phyloP scores from a whole-genome alignment of 1,140 invertebrate species.

The Eubasilissa regina region DNA sequence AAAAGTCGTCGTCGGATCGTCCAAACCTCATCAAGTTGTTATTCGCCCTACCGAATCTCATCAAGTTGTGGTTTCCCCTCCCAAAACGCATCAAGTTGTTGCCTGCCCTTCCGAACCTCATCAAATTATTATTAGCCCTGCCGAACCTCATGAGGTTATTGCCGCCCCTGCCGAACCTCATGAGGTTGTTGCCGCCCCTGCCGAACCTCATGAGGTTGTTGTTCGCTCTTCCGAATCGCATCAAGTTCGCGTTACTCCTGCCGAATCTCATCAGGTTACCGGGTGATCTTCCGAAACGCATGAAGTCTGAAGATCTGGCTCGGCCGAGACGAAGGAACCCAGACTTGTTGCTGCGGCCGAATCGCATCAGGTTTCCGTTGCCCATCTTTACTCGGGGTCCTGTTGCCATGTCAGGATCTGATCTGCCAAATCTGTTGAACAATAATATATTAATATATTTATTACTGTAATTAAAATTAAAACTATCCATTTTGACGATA shows the following conservation, averaged over 20 bases:
- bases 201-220: slow-evolving; percentile 56
- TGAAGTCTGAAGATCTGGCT: slow-evolving; percentile 47
- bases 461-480: no score
- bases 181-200: slow-evolving; percentile 47
- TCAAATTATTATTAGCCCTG: slow-evolving; percentile 37
- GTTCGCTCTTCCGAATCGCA: slow-evolving; percentile 53
- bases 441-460: neutral
- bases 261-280: slow-evolving; percentile 57
- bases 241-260: slow-evolving; percentile 49
- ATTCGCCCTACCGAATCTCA: slow-evolving; percentile 52
- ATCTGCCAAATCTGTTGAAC: slow-evolving; percentile 56
- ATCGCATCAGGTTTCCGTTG: slow-evolving; percentile 55
- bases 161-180: slow-evolving; percentile 52
- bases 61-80: slow-evolving; percentile 51
- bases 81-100: slow-evolving; percentile 58
- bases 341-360: slow-evolving; percentile 47
- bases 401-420: slow-evolving; percentile 41
- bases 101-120: slow-evolving; percentile 44
- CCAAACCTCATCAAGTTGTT: slow-evolving; percentile 55
- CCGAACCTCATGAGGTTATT: slow-evolving; percentile 59
- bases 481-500: no score
- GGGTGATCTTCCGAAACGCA: slow-evolving; percentile 52
- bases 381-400: slow-evolving; percentile 44
- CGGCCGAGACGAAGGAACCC: slow-evolving; percentile 51
- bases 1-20: slow-evolving; percentile 53